Conservation (phyloP, 30 jellyfish, hydroid and myxozoan species). For the Turritopsis rubra region DNA sequence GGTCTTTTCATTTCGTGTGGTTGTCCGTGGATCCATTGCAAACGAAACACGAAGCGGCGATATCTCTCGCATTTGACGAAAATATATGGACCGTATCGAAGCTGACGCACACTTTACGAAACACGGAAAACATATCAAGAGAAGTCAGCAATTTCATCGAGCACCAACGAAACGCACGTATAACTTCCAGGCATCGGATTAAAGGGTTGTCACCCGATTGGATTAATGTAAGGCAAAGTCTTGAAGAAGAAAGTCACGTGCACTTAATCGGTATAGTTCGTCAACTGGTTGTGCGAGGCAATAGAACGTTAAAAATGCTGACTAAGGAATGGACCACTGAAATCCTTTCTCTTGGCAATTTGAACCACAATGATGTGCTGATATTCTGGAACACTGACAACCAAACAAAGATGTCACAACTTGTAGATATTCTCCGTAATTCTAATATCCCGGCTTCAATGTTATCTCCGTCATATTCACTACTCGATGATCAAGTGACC, state of each 20-base stretch:
- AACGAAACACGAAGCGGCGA: not conserved
- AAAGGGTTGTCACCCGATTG: not conserved
- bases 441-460: not conserved
- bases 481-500: not conserved
- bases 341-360: not conserved
- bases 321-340: not conserved
- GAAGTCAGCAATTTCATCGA: not conserved
- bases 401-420: not conserved
- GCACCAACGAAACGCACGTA: not conserved
- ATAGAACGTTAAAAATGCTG: not conserved
- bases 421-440: not conserved
- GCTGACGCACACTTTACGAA: not conserved
- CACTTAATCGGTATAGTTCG: not conserved
- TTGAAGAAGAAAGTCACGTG: not conserved
- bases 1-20: constrained; percentile 18
- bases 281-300: not conserved
- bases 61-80: not conserved
- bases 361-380: not conserved
- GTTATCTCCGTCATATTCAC: constrained; percentile 13
- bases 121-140: constrained; percentile 2
- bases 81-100: not conserved
- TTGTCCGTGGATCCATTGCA: constrained; percentile 17
- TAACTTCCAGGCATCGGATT: not conserved
- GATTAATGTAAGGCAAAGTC: not conserved
- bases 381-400: not conserved